Evolutionary conservation across 2,113 vertebrate genomes (phyloP).

Genomic region (Stigmatopora nigra): DNA sequence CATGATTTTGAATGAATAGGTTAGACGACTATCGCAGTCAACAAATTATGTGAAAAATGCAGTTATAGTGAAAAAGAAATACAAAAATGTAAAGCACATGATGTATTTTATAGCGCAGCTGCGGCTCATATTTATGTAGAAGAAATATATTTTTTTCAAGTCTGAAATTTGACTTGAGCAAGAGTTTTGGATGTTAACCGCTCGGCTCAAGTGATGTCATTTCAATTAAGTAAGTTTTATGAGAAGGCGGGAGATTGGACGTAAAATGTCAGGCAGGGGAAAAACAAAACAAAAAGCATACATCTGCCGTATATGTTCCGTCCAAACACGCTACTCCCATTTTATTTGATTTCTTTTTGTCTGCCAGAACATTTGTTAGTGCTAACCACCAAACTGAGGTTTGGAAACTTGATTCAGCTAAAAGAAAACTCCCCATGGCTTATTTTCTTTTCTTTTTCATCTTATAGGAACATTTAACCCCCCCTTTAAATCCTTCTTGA

Average conservation of each 20-base stretch:
- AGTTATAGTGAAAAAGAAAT: conserved; percentile 17
- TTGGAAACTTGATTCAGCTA: conserved; percentile 60
- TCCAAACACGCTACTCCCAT: conserved; percentile 46
- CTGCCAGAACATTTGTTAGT: conserved; percentile 63
- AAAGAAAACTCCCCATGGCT: conserved; percentile 54
- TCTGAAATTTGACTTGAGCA: conserved; percentile 50
- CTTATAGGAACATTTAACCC: conserved; percentile 36
- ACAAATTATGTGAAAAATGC: conserved; percentile 15
- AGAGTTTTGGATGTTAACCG: conserved; percentile 21
- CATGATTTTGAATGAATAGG: too few species aligned
- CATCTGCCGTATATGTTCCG: conserved; percentile 35
- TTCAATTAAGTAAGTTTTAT: conserved; percentile 37
- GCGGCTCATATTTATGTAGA: conserved; percentile 49
- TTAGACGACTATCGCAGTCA: too few species aligned
- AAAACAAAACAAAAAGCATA: conserved; percentile 25
- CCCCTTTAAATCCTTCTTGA: background rate
- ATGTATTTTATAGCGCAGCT: conserved; percentile 60
- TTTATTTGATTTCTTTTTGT: conserved; percentile 27
- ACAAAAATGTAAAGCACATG: conserved; percentile 44
- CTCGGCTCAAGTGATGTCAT: conserved; percentile 57
- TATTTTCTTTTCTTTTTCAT: conserved; percentile 43
- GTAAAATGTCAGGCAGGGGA: conserved; percentile 2
- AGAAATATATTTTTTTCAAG: conserved; percentile 46
- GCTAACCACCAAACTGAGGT: conserved; percentile 58
- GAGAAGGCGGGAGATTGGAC: conserved; percentile 26